These are phyloP conservation scores for Aricia artaxerxes DNA, from an alignment of 2,888 invertebrate genomes.

Conservation along the genomic window DNA sequence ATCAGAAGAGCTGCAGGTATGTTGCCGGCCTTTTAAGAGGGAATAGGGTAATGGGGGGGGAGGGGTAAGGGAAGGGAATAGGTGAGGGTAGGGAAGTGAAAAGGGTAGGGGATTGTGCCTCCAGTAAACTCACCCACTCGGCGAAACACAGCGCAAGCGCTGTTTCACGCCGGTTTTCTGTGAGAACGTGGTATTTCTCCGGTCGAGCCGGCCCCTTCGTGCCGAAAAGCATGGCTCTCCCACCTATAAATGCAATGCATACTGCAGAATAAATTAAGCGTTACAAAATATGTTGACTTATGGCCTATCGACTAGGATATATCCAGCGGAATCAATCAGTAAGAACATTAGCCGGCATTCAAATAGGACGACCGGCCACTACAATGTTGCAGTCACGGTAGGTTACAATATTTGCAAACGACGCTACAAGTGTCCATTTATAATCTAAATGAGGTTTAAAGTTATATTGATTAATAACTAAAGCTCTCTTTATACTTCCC, in stretches of 20 bases:
- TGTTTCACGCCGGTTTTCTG: too few relatives aligned
- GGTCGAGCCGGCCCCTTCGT: too few relatives aligned
- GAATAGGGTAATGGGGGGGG: too few relatives aligned
- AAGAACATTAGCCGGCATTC: not conserved
- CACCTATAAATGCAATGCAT: not conserved
- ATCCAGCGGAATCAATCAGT: conserved; percentile 19
- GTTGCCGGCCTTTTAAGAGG: too few relatives aligned
- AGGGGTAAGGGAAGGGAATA: too few relatives aligned
- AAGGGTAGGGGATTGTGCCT: too few relatives aligned
- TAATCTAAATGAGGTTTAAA: conserved; percentile 19
- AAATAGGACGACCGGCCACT: not conserved
- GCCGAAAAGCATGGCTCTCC: too few relatives aligned
- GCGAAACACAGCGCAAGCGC: too few relatives aligned
- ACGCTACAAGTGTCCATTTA: not conserved
- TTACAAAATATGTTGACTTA: not conserved
- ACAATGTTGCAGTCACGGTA: conserved; percentile 28
- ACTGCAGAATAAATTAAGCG: not conserved
- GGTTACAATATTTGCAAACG: conserved; percentile 13
- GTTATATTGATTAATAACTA: not conserved
- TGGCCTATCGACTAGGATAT: not conserved
- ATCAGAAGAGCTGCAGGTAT: too few relatives aligned
- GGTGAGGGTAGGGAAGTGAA: too few relatives aligned
- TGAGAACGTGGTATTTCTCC: too few relatives aligned
- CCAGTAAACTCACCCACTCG: too few relatives aligned
- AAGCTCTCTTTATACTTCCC: not conserved